Evolutionary conservation across 2,888 invertebrate species (phyloP).

Genomic region (Axea sp.): DNA sequence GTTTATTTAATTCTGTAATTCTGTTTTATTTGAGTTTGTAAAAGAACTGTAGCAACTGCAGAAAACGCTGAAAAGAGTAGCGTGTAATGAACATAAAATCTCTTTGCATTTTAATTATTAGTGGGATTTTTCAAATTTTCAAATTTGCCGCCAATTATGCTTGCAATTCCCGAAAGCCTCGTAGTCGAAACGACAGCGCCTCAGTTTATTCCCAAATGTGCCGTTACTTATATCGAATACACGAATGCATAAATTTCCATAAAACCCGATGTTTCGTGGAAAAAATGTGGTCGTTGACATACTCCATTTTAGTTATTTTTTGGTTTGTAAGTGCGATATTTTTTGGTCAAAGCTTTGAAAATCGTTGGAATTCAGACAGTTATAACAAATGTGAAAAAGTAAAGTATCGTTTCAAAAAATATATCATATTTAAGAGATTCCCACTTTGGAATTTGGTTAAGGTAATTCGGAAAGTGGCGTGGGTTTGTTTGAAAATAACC

Average conservation of each 20-base stretch:
- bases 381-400: too few relatives aligned
- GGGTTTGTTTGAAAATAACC: too few relatives aligned
- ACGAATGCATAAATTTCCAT: constrained; percentile 50
- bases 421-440: too few relatives aligned
- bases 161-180: constrained; percentile 42
- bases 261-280: constrained; percentile 18
- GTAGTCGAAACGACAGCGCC: constrained; percentile 23
- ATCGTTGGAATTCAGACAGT: neutral
- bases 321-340: too few relatives aligned
- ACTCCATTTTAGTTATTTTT: constrained; percentile 10
- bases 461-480: too few relatives aligned
- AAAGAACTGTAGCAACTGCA: too few relatives aligned
- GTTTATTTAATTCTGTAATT: too few relatives aligned
- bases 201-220: constrained; percentile 32
- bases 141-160: constrained; percentile 46
- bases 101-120: constrained; percentile 3
- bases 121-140: constrained; percentile 17
- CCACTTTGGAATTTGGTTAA: too few relatives aligned
- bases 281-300: constrained; percentile 32
- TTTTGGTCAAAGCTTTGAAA: neutral
- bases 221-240: constrained; percentile 49
- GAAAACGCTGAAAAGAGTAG: too few relatives aligned
- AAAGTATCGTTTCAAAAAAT: too few relatives aligned
- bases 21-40: too few relatives aligned
- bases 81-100: too few relatives aligned